A percentile compares a stretch with the other conserved stretches of the same genome.
Conservation (phyloP, 2,888 invertebrate genomes). For the Drosophila prostipennis region DNA sequence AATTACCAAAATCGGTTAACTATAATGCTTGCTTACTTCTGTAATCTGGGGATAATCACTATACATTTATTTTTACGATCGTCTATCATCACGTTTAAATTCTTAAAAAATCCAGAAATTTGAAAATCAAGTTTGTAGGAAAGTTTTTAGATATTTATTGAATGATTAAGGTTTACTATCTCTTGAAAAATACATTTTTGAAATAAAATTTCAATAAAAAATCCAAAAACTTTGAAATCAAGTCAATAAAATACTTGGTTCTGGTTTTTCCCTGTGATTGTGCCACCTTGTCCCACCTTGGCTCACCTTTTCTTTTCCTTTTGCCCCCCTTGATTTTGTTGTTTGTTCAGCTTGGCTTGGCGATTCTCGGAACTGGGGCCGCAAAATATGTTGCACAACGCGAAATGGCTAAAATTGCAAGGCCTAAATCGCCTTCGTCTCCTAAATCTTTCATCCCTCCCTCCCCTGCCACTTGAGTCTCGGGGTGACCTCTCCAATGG, state of each 20-base stretch:
- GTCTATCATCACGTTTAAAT: too few relatives aligned
- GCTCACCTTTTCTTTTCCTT: slow-evolving; percentile 32
- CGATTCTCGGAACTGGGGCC: slow-evolving; percentile 38
- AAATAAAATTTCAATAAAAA: too few relatives aligned
- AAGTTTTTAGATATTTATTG: too few relatives aligned
- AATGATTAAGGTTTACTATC: too few relatives aligned
- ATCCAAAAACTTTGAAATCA: too few relatives aligned
- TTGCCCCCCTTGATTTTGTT: slow-evolving; percentile 39
- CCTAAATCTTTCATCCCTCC: slow-evolving; percentile 4
- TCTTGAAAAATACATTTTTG: too few relatives aligned
- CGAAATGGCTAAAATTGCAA: slow-evolving; percentile 43
- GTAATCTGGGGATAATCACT: too few relatives aligned
- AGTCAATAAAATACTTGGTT: background rate
- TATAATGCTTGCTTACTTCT: background rate
- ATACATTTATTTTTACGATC: too few relatives aligned
- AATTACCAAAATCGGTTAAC: background rate
- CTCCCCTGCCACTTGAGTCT: background rate
- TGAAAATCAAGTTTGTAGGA: too few relatives aligned
- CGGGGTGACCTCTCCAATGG: slow-evolving; percentile 24
- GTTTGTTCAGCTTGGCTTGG: slow-evolving; percentile 28
- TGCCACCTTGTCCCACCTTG: slow-evolving; percentile 20
- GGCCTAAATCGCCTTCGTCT: slow-evolving; percentile 2
- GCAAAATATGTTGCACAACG: slow-evolving; percentile 38
- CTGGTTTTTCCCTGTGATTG: slow-evolving; percentile 8
- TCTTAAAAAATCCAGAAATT: too few relatives aligned